These are phyloP conservation scores for Arrhopalites spinosus DNA, from an alignment of 2,888 invertebrate species.

Conservation along the genomic window DNA sequence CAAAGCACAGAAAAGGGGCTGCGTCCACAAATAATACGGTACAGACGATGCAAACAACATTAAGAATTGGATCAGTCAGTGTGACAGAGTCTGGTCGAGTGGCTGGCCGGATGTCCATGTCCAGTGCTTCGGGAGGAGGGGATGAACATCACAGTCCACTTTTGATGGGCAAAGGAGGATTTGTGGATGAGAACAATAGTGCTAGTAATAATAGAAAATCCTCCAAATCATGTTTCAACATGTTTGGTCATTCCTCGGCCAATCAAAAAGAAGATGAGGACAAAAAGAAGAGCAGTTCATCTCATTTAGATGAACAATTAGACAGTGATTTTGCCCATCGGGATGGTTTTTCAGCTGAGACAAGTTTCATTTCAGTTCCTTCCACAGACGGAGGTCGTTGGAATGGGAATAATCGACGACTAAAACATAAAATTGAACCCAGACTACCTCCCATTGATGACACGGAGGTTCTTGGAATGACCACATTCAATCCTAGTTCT, in stretches of 20 bases:
- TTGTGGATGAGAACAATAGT: not conserved
- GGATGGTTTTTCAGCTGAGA: slow-evolving; percentile 43
- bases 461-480: too few species aligned
- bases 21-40: slow-evolving; percentile 58
- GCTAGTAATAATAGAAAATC: not conserved
- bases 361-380: slow-evolving; percentile 47
- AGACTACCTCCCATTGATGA: too few species aligned
- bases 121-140: not conserved
- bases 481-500: too few species aligned
- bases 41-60: slow-evolving; percentile 55
- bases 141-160: not conserved
- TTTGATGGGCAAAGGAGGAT: not conserved
- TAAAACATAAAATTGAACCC: too few species aligned
- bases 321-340: slow-evolving; percentile 31
- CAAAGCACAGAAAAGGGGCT: slow-evolving; percentile 60
- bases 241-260: not conserved
- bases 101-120: slow-evolving; percentile 26
- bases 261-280: not conserved
- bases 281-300: not conserved
- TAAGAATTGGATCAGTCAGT: slow-evolving; percentile 41
- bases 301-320: slow-evolving; percentile 38
- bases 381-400: not conserved
- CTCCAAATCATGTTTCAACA: not conserved
- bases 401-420: not conserved
- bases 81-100: slow-evolving; percentile 20